phyloP scores from a whole-genome alignment of 2,113 vertebrate genomes.

The Xiphophorus hellerii region DNA sequence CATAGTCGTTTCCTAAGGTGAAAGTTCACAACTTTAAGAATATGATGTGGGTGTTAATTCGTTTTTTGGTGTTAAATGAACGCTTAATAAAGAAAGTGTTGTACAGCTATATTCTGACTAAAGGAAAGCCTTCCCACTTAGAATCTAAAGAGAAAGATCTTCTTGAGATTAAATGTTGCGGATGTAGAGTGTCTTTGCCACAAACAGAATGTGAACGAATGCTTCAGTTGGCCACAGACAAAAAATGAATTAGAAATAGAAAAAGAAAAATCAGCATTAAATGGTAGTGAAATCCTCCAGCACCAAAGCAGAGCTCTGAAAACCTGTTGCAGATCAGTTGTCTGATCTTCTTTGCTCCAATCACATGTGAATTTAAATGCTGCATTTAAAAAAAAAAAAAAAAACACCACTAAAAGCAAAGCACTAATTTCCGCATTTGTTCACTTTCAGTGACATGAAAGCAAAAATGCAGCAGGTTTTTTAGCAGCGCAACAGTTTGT shows the following conservation, averaged over 20 bases:
- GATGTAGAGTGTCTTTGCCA: neutral
- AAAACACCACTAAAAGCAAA: too few species aligned
- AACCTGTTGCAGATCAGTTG: neutral
- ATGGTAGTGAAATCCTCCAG: neutral
- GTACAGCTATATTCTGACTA: neutral
- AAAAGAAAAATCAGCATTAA: neutral
- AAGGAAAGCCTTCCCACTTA: neutral
- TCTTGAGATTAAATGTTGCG: neutral
- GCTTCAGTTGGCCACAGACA: neutral
- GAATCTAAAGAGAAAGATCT: neutral
- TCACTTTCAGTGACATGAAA: conserved; percentile 5
- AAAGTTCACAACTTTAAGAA: neutral
- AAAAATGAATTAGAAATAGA: too few species aligned
- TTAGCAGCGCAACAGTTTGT: neutral
- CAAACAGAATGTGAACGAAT: neutral
- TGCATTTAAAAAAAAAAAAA: too few species aligned
- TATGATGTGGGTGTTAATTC: neutral
- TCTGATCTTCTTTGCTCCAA: neutral
- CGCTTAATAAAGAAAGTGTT: too few species aligned
- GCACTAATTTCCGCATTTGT: neutral
- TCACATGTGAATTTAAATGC: neutral
- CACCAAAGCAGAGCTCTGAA: too few species aligned
- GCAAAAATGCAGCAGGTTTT: conserved; percentile 18
- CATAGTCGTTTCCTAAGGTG: neutral
- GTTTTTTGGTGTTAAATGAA: neutral